phyloP scores from a whole-genome alignment of 1,140 invertebrate species.

The Dreissena rostriformis region DNA sequence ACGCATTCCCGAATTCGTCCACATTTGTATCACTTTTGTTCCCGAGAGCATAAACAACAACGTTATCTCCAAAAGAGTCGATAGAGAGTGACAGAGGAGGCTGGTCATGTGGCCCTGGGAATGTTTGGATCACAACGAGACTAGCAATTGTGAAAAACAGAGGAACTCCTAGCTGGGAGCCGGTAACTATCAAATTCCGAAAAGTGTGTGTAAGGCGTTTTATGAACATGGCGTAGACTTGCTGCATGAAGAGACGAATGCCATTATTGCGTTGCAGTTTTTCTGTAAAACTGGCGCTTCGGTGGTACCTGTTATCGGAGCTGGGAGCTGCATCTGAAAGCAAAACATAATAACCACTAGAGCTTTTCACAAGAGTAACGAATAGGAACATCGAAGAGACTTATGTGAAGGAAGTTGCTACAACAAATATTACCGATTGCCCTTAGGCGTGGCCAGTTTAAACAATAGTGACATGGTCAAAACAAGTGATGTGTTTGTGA shows the following conservation, averaged over 20 bases:
- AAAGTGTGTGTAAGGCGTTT: constrained; percentile 80
- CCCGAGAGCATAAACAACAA: constrained; percentile 66
- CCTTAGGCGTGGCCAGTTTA: too few relatives aligned
- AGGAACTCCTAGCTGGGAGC: constrained; percentile 79
- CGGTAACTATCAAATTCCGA: constrained; percentile 77
- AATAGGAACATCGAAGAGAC: too few relatives aligned
- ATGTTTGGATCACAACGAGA: constrained; percentile 78
- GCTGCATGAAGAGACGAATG: constrained; percentile 69
- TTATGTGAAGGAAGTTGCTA: too few relatives aligned
- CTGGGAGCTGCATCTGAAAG: too few relatives aligned
- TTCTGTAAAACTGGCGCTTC: constrained; percentile 30
- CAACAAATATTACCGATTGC: too few relatives aligned
- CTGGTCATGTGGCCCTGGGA: constrained; percentile 76
- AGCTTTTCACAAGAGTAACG: too few relatives aligned
- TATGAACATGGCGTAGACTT: constrained; percentile 81
- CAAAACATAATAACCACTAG: too few relatives aligned
- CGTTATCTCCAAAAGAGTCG: constrained; percentile 68
- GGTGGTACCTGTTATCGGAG: not conserved
- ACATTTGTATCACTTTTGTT: not conserved
- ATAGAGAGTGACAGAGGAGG: constrained; percentile 74
- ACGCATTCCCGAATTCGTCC: constrained; percentile 48
- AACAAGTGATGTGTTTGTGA: too few relatives aligned
- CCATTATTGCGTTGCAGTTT: constrained; percentile 58
- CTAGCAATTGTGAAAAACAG: constrained; percentile 79
- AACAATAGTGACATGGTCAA: too few relatives aligned